Evolutionary conservation across 2,888 invertebrate genomes (phyloP).

Genomic region (Nemotelus nigrinus): DNA sequence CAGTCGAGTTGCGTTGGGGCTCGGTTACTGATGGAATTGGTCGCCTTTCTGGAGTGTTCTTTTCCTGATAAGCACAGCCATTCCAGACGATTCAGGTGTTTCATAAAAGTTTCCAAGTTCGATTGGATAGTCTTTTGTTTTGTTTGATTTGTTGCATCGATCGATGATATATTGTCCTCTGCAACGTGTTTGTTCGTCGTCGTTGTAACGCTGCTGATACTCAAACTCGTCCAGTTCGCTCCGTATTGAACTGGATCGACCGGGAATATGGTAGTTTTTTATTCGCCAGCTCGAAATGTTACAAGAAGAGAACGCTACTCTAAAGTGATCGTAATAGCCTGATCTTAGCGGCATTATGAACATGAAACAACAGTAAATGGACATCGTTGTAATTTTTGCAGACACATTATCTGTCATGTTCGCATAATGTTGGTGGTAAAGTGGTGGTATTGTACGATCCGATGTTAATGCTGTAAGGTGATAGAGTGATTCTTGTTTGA

Average conservation of each 20-base stretch:
- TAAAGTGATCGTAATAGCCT: constrained; percentile 27
- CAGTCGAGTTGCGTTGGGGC: no score
- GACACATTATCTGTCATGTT: constrained; percentile 44
- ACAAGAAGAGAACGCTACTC: constrained; percentile 4
- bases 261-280: background rate
- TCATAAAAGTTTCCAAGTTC: constrained; percentile 4
- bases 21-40: no score
- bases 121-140: constrained; percentile 7
- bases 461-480: no score
- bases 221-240: background rate
- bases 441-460: constrained; percentile 28
- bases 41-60: no score
- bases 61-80: background rate
- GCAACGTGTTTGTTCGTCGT: background rate
- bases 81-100: constrained; percentile 18
- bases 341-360: constrained; percentile 36
- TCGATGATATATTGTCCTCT: background rate
- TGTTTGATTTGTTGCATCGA: background rate
- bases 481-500: no score
- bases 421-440: constrained; percentile 22
- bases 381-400: constrained; percentile 39
- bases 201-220: background rate
- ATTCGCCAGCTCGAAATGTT: background rate
- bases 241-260: constrained; percentile 25
- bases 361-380: constrained; percentile 41